Base-by-base conservation (phyloP, 1,140 invertebrate species). In the Megathymus violae region DNA sequence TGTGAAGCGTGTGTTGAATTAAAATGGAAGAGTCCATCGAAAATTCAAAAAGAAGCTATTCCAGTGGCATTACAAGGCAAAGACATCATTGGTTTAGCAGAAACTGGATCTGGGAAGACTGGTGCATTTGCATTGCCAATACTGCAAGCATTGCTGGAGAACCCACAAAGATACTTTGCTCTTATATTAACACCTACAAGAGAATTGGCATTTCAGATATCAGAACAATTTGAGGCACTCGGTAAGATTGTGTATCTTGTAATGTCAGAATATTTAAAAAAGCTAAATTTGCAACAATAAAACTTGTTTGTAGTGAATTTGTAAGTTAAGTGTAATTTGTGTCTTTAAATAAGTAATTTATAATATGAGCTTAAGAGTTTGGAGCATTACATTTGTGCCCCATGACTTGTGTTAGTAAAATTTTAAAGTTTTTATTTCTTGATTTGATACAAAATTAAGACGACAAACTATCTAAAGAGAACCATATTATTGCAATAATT, bases 21-120 rank as follows among this genome's bases (percentile, higher is more conserved):
- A 59, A 98, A 98, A 93, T 99, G 99, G 99, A 97, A 95, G 76
- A 87, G 91, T 22, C 98, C 99, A 1, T 96, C 98, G 4, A 97
- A 97, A 91, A 99, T 99, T 80, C 99, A 99, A 87, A 94, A 92
- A 40, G 97, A 99, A 92, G 93, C 98, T 0, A 97, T 99, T 80
- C 98, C 98, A 5, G 82, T 98, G 10, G 96, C 97, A 2, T 85
- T 99, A 22, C 91, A 97, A 93, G 98, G 98, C 92, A 96, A 96
- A 91, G 98, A 99, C 92, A 94, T 99, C 0, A 99, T 99, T 78
- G 98, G 98, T 13, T 90, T 99, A 47, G 98, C 98, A 1, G 98
- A 99, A 92, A 99, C 98, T 2, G 98, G 99, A 4, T 99, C 98
- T 4, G 98, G 99, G 10, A 99, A 99, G 92, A 99, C 99, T 0